These are phyloP conservation scores for Epinephelus malabaricus DNA, from an alignment of 2,797 vertebrate species.

Conservation along the genomic window DNA sequence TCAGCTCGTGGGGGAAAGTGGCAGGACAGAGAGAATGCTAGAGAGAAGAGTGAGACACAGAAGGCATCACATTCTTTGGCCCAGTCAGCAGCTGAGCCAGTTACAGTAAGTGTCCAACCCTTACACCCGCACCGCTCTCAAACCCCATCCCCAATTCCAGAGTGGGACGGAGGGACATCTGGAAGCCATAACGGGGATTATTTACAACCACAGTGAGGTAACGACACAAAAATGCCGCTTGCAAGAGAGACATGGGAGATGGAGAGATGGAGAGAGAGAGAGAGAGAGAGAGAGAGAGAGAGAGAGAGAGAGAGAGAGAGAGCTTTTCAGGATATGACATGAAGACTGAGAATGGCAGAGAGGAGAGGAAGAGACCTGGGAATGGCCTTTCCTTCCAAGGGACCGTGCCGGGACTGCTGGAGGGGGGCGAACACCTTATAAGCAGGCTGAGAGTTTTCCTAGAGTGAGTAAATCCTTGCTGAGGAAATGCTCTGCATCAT, in stretches of 20 bases:
- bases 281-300: background rate
- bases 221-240: slow-evolving; percentile 87
- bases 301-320: slow-evolving; percentile 17
- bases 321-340: slow-evolving; percentile 48
- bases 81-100: slow-evolving; percentile 58
- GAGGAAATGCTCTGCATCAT: slow-evolving; percentile 41
- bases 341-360: slow-evolving; percentile 22
- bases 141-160: slow-evolving; percentile 65
- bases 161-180: slow-evolving; percentile 84
- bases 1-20: slow-evolving; percentile 25
- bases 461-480: slow-evolving; percentile 39
- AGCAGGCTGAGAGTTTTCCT: slow-evolving; percentile 47
- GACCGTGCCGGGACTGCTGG: slow-evolving; percentile 12
- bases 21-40: slow-evolving; percentile 1
- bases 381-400: slow-evolving; percentile 66
- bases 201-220: slow-evolving; percentile 87
- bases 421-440: slow-evolving; percentile 46
- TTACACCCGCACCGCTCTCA: slow-evolving; percentile 52
- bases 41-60: slow-evolving; percentile 19
- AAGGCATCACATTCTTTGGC: slow-evolving; percentile 28
- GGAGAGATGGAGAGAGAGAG: slow-evolving; percentile 15
- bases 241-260: slow-evolving; percentile 62
- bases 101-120: slow-evolving; percentile 75
- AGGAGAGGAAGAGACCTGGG: slow-evolving; percentile 52
- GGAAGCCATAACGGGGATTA: slow-evolving; percentile 87